Evolutionary conservation across 2,113 vertebrate genomes (phyloP).

Genomic region (Rana temporaria): DNA sequence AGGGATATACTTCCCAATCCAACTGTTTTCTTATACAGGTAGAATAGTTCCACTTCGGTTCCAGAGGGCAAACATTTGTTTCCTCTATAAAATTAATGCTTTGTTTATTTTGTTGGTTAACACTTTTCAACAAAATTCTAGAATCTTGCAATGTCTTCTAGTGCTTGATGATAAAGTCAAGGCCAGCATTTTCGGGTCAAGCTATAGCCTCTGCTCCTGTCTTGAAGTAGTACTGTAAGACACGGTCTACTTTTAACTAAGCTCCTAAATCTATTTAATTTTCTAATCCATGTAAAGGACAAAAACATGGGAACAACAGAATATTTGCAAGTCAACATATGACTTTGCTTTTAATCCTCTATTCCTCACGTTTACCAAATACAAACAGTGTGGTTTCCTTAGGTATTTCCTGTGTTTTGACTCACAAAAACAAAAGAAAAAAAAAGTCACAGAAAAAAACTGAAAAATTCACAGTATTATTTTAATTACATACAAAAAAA

Average conservation of each 20-base stretch:
- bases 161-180: too few species aligned
- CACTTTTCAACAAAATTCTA: too few species aligned
- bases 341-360: background rate
- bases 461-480: too few species aligned
- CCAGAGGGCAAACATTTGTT: too few species aligned
- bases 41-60: too few species aligned
- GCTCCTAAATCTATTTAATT: slow-evolving; percentile 13
- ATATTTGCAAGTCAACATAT: slow-evolving; percentile 41
- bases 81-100: too few species aligned
- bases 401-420: background rate
- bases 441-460: background rate
- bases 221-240: background rate
- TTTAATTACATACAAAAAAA: too few species aligned
- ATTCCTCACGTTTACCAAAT: background rate
- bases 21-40: too few species aligned
- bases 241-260: slow-evolving; percentile 6
- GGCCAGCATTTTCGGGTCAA: too few species aligned
- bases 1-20: too few species aligned
- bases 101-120: too few species aligned
- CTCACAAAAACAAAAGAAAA: background rate
- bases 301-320: slow-evolving; percentile 11
- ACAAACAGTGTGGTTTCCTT: slow-evolving; percentile 33
- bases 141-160: too few species aligned
- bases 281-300: background rate
- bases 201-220: background rate